Conservation (phyloP, 2,888 invertebrate genomes). For the Andrena hattorfiana region DNA sequence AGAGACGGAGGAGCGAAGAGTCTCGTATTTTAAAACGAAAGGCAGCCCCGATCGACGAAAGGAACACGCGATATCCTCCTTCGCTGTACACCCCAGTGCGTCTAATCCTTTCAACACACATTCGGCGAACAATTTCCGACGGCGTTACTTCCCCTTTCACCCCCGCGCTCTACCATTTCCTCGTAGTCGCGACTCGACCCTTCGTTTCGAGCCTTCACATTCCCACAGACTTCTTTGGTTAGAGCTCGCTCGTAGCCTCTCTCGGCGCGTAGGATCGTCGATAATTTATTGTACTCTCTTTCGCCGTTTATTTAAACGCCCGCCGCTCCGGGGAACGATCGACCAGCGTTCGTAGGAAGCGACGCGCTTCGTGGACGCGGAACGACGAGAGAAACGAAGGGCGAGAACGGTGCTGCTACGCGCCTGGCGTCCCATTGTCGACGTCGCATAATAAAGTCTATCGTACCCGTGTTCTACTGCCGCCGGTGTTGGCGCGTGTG, state of each 20-base stretch:
- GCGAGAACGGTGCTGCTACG: slow-evolving; percentile 45
- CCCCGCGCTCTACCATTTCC: slow-evolving; percentile 25
- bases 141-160: slow-evolving; percentile 27
- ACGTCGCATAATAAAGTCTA: slow-evolving; percentile 60
- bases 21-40: slow-evolving; percentile 7
- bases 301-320: background rate
- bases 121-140: slow-evolving; percentile 18
- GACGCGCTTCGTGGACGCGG: background rate
- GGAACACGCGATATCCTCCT: slow-evolving; percentile 1
- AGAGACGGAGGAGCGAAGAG: background rate
- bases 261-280: slow-evolving; percentile 4
- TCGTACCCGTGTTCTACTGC: slow-evolving; percentile 64
- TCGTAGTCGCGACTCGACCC: slow-evolving; percentile 20
- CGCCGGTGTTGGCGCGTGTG: slow-evolving; percentile 44
- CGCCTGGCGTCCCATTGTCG: slow-evolving; percentile 48
- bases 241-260: background rate
- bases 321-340: background rate
- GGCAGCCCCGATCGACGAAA: background rate
- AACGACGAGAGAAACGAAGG: slow-evolving; percentile 22
- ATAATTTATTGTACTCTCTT: slow-evolving; percentile 22
- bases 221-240: background rate
- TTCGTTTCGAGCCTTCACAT: slow-evolving; percentile 29
- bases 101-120: slow-evolving; percentile 19
- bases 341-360: background rate
- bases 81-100: slow-evolving; percentile 15